Evolutionary conservation across 1,140 invertebrate species (phyloP).

Genomic region (Globodera ellingtonae): DNA sequence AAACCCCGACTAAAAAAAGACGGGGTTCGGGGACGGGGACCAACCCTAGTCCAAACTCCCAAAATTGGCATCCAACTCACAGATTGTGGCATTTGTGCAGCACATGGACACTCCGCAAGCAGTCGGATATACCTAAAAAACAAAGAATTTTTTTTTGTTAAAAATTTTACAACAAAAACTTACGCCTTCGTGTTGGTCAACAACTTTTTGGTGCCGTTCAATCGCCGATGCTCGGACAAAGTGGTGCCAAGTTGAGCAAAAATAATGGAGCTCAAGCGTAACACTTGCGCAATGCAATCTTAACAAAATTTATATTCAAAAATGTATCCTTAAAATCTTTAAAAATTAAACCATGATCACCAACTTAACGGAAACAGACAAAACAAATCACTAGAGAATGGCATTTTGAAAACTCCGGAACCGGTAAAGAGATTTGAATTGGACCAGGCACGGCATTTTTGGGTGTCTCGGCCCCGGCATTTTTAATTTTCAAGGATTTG

Average conservation of each 20-base stretch:
- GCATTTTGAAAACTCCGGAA: no score
- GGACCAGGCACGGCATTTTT: no score
- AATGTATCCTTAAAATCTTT: no score
- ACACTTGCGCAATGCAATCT: constrained; percentile 13
- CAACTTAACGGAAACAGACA: no score
- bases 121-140: constrained; percentile 15
- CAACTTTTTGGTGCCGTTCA: constrained; percentile 18
- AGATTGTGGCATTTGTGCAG: constrained; percentile 24
- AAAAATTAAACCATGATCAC: no score
- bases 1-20: no score
- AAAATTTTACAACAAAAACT: neutral
- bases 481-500: neutral
- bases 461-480: no score
- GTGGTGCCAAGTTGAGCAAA: neutral
- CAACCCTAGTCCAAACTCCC: no score
- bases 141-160: neutral
- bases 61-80: neutral
- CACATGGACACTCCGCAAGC: constrained; percentile 25
- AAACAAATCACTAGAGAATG: no score
- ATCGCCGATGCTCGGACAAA: constrained; percentile 2
- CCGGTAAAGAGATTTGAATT: no score
- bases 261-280: constrained; percentile 16
- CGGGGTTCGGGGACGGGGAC: no score
- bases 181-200: constrained; percentile 12
- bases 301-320: neutral